Conservation (phyloP, 2,888 invertebrate genomes). For the Nasonovia ribisnigri region DNA sequence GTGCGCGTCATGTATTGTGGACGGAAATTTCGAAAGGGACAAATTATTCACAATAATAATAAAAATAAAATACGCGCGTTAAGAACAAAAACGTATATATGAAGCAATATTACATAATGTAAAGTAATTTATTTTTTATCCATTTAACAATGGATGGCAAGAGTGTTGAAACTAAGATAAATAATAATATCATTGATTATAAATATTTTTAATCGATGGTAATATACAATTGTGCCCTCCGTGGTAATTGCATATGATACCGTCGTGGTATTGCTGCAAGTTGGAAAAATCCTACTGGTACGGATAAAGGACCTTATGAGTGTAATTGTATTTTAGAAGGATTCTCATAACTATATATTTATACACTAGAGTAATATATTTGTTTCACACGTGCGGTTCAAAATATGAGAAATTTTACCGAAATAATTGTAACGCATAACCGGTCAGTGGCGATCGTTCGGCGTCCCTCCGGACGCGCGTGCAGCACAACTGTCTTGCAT, state of each 20-base stretch:
- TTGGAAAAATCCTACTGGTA: not conserved
- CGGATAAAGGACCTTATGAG: not conserved
- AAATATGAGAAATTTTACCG: not conserved
- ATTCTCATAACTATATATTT: not conserved
- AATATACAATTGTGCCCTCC: not conserved
- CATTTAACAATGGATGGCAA: not conserved
- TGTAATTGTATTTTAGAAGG: not conserved
- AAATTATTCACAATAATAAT: constrained; percentile 6
- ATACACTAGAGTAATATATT: not conserved
- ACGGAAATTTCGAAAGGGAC: not conserved
- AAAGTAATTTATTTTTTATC: not conserved
- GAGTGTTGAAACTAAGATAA: not conserved
- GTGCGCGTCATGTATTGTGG: not conserved
- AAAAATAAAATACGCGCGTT: not conserved
- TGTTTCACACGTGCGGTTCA: not conserved
- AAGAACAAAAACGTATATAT: not conserved
- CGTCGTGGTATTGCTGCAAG: not conserved
- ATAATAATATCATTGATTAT: no score
- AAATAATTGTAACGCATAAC: not conserved
- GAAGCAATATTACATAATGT: not conserved
- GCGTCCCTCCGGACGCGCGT: not conserved
- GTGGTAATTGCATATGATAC: not conserved
- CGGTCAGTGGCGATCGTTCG: not conserved
- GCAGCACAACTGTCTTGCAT: constrained; percentile 38
- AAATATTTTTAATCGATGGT: no score